Evolutionary conservation across 2,888 invertebrate genomes (phyloP).

Genomic region (Dendrolimus pini): DNA sequence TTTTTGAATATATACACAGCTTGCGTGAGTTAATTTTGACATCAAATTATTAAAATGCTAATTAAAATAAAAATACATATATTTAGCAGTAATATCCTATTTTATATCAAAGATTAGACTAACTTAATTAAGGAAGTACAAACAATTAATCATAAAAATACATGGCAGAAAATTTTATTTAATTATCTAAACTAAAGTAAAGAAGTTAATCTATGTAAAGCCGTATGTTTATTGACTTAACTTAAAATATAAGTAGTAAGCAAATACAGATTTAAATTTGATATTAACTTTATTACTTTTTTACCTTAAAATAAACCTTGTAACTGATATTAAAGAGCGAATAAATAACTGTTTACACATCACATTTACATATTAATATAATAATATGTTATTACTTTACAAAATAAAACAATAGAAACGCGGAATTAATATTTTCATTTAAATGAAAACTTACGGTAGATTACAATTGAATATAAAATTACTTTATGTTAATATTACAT

Average conservation of each 20-base stretch:
- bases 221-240: neutral
- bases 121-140: too few species aligned
- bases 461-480: neutral
- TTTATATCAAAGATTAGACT: too few species aligned
- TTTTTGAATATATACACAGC: too few species aligned
- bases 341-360: slow-evolving; percentile 4
- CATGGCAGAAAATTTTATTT: too few species aligned
- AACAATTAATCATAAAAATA: too few species aligned
- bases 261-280: neutral
- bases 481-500: neutral
- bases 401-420: neutral
- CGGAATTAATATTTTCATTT: neutral
- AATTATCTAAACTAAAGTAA: neutral
- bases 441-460: neutral
- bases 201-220: neutral
- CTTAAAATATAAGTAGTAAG: neutral
- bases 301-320: neutral
- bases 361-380: neutral
- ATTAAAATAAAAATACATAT: too few species aligned
- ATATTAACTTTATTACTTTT: neutral
- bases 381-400: neutral
- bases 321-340: neutral
- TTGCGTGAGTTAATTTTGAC: too few species aligned
- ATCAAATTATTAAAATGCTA: too few species aligned
- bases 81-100: too few species aligned